Percentiles rank a stretch among this genome's conserved stretches.
phyloP scores from a whole-genome alignment of 2,113 vertebrate genomes.

The Amblyornis subalaris region DNA sequence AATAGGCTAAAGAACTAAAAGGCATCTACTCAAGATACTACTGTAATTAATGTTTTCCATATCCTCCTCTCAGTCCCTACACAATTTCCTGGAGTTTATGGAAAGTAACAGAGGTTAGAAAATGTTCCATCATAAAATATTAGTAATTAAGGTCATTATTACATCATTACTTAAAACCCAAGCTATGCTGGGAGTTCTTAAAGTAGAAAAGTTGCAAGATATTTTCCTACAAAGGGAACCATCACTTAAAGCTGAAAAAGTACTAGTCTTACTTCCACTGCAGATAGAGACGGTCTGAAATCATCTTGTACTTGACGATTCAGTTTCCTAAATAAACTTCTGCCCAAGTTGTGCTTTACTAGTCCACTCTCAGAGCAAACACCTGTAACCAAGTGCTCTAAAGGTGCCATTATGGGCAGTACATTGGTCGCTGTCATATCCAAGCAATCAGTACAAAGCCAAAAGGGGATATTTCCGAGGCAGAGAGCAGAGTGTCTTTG shows the following conservation, averaged over 20 bases:
- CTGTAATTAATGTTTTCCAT: background rate
- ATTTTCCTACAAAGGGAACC: background rate
- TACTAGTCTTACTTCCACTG: background rate
- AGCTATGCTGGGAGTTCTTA: background rate
- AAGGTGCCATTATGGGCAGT: background rate
- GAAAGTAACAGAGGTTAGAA: background rate
- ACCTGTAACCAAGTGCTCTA: background rate
- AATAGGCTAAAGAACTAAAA: background rate
- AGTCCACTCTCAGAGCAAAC: background rate
- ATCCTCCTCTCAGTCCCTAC: background rate
- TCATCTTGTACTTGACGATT: background rate
- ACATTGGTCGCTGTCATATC: background rate
- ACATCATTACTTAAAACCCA: background rate
- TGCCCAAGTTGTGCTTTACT: background rate
- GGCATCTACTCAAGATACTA: background rate
- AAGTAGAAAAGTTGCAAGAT: background rate
- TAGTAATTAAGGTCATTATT: background rate
- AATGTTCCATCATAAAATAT: background rate
- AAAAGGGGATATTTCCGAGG: background rate
- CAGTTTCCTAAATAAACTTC: background rate
- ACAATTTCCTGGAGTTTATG: background rate
- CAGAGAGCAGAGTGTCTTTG: background rate
- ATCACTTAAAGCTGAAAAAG: background rate
- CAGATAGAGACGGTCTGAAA: background rate
- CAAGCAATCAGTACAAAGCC: background rate